Conservation (phyloP, 2,113 vertebrate genomes). For the Albula goreensis region DNA sequence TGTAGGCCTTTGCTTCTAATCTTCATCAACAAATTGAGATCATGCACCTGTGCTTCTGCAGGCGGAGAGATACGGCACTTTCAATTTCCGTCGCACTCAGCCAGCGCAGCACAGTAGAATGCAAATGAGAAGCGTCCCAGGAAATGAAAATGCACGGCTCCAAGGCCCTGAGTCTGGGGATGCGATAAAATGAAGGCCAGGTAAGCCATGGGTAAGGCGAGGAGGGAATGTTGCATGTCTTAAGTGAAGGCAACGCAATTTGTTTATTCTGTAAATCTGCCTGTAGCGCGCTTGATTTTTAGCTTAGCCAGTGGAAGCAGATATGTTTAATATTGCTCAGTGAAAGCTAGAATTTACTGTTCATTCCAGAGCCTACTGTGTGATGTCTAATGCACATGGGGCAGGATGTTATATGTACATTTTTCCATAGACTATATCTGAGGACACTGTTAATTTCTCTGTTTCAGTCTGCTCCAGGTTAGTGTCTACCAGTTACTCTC, state of each 20-base stretch:
- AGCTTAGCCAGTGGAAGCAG: background rate
- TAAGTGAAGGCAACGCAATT: background rate
- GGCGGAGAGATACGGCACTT: background rate
- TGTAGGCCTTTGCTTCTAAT: background rate
- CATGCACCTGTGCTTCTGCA: background rate
- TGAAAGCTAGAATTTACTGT: too few species aligned
- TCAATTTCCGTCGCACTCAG: background rate
- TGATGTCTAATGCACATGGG: too few species aligned
- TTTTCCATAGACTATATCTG: too few species aligned
- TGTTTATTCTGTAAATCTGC: background rate
- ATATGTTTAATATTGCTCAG: background rate
- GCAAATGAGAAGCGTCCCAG: background rate
- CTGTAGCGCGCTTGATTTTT: background rate
- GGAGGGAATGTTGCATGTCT: background rate
- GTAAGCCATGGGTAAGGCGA: background rate
- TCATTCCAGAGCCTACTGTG: too few species aligned
- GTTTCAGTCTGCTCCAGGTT: too few species aligned
- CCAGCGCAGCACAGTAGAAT: background rate
- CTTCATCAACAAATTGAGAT: background rate
- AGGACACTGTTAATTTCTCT: too few species aligned
- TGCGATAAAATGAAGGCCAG: background rate
- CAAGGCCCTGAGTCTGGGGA: too few species aligned
- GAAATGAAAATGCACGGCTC: background rate
- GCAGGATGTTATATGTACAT: too few species aligned
- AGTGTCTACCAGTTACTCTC: too few species aligned